These are phyloP conservation scores for Cyprinus carpio DNA, from an alignment of 2,113 vertebrate species.

Conservation along the genomic window DNA sequence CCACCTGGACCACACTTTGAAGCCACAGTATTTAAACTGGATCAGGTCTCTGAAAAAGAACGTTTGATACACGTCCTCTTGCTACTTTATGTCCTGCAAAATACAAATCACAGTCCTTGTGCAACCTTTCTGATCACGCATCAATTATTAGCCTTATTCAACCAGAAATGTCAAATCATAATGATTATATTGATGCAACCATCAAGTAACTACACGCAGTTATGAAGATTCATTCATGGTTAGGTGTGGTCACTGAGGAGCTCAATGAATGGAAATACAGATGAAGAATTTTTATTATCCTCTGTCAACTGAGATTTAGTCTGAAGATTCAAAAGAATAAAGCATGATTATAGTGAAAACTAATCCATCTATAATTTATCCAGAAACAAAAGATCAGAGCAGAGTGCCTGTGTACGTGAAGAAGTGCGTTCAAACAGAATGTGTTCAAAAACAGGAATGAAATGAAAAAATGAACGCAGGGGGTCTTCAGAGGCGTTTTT, in stretches of 20 bases:
- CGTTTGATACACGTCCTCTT: background rate
- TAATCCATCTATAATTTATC: conserved; percentile 42
- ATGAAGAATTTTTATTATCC: conserved; percentile 8
- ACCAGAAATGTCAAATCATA: background rate
- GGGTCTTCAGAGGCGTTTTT: too few relatives aligned
- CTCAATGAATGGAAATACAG: conserved; percentile 10
- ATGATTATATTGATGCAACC: conserved; percentile 8
- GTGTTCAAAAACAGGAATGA: background rate
- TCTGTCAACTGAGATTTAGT: conserved; percentile 41
- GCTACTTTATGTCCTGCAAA: conserved; percentile 13
- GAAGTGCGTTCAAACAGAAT: background rate
- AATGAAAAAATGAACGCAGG: background rate
- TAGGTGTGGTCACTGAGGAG: conserved; percentile 41
- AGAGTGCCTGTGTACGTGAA: conserved; percentile 11
- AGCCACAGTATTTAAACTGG: background rate
- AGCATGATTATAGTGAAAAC: conserved; percentile 36
- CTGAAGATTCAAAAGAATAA: conserved; percentile 45
- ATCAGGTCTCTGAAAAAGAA: conserved; percentile 35
- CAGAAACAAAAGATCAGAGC: conserved; percentile 38
- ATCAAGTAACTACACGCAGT: conserved; percentile 20
- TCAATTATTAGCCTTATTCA: background rate
- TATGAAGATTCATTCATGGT: background rate
- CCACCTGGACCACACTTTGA: conserved; percentile 33
- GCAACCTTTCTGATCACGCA: background rate
- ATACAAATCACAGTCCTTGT: background rate